phyloP scores from a whole-genome alignment of 2,888 invertebrate species.

The Galerucella nymphaeae region DNA sequence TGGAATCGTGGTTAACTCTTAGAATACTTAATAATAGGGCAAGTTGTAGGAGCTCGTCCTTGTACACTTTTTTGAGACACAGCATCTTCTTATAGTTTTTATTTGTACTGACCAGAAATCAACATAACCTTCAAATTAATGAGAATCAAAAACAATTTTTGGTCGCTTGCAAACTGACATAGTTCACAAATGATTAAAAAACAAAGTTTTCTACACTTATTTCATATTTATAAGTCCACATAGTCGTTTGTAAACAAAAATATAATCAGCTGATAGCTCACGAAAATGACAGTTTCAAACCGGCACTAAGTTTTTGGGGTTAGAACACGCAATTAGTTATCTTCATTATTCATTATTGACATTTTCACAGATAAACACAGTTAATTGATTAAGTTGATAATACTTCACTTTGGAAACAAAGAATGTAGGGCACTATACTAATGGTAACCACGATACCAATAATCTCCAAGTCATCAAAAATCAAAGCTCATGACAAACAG shows the following conservation, averaged over 20 bases:
- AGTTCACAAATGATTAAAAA: slow-evolving; percentile 30
- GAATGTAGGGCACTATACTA: slow-evolving; percentile 4
- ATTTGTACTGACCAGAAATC: slow-evolving; percentile 25
- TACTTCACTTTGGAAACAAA: slow-evolving; percentile 32
- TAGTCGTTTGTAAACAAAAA: slow-evolving; percentile 49
- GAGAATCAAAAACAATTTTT: slow-evolving; percentile 28
- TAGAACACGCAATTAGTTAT: slow-evolving; percentile 22
- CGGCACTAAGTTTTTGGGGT: slow-evolving; percentile 45
- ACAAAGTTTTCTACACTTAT: slow-evolving; percentile 16
- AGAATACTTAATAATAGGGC: slow-evolving; percentile 84
- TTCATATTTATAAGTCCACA: slow-evolving; percentile 17
- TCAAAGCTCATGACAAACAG: slow-evolving; percentile 36
- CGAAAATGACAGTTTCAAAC: slow-evolving; percentile 51
- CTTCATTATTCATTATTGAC: slow-evolving; percentile 21
- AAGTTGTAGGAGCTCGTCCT: slow-evolving; percentile 84
- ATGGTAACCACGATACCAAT: slow-evolving; percentile 29
- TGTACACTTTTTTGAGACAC: slow-evolving; percentile 83
- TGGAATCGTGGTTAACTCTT: slow-evolving; percentile 79
- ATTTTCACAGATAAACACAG: background rate
- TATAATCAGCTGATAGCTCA: slow-evolving; percentile 53
- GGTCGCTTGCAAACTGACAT: slow-evolving; percentile 33
- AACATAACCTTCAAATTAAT: slow-evolving; percentile 48
- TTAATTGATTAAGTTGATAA: background rate
- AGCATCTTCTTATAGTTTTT: slow-evolving; percentile 69
- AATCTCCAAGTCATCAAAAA: slow-evolving; percentile 40